Evolutionary conservation across 2,797 vertebrate species (phyloP), one percentile per base, ranked within the genome.

Genomic region (Cuculus canorus): DNA sequence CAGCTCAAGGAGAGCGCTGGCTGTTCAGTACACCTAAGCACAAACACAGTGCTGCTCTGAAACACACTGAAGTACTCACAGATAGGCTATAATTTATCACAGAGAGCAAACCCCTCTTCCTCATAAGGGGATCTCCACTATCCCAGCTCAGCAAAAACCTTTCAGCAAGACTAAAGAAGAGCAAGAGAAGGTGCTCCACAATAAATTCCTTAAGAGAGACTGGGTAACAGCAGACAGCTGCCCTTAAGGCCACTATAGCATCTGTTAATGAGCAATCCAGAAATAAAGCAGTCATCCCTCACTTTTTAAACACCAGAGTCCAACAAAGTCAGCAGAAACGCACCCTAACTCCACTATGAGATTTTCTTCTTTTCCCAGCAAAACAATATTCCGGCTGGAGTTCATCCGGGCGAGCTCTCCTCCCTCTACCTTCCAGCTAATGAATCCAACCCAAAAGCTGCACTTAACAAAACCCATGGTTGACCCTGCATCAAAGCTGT

Each of bases 401-500:
- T 35, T 76, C 11, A 1, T 6, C 57, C 11, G 11, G 52, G 23
- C 39, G 21, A 81, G 66, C 39, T 90, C 69, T 79, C 87, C 87
- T 75, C 89, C 91, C 50, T 61, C 70, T 16, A 3, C 54, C 54
- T 73, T 66, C 45, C 37, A 30, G 71, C 57, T 93, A 94, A 95
- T 70, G 83, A 82, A 88, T 90, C 81, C 76, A 93, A 96, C 95
- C 27, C 72, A 80, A 93, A 73, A 87, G 79, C 81, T 25, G 79
- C 57, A 69, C 85, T 86, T 88, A 60, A 68, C 78, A 84, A 86
- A 90, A 35, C 39, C 92, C 90, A 82, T 1, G 5, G 64, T 43
- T 94, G 91, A 93, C 89, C 93, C 92, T 35, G 32, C 65, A 80
- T 87, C 93, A 93, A 89, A 91, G 93, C 83, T 68, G 39, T 37